Conservation (phyloP, 1,140 invertebrate species). For the Caligus rogercresseyi region DNA sequence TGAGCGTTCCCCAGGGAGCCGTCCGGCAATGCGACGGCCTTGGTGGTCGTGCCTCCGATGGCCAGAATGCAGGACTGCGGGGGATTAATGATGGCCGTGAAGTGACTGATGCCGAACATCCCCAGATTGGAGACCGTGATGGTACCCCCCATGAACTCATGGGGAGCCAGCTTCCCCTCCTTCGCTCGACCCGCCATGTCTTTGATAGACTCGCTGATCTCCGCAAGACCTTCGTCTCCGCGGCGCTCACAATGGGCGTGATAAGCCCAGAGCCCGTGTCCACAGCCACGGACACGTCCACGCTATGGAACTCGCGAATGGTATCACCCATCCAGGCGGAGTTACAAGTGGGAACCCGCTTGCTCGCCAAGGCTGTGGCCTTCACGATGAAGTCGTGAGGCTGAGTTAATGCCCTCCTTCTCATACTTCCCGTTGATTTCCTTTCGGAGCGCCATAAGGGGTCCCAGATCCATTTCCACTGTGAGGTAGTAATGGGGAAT, state of each 20-base stretch:
- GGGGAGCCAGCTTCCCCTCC: slow-evolving; percentile 80
- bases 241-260: slow-evolving; percentile 89
- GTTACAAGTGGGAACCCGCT: slow-evolving; percentile 84
- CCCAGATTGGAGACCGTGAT: slow-evolving; percentile 85
- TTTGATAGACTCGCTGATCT: slow-evolving; percentile 71
- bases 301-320: slow-evolving; percentile 79
- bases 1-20: slow-evolving; percentile 33
- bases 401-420: slow-evolving; percentile 66
- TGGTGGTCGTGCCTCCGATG: slow-evolving; percentile 39
- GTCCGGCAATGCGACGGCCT: slow-evolving; percentile 32
- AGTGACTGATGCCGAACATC: slow-evolving; percentile 75
- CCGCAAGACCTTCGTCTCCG: slow-evolving; percentile 70
- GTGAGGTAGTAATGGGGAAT: slow-evolving; percentile 96
- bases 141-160: slow-evolving; percentile 83
- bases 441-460: slow-evolving; percentile 47
- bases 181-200: slow-evolving; percentile 71
- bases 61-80: slow-evolving; percentile 50
- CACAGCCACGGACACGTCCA: slow-evolving; percentile 92
- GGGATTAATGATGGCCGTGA: slow-evolving; percentile 48
- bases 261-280: slow-evolving; percentile 87
- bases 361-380: slow-evolving; percentile 73
- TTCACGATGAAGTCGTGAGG: slow-evolving; percentile 98
- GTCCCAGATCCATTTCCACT: slow-evolving; percentile 68
- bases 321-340: slow-evolving; percentile 85
- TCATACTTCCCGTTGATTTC: slow-evolving; percentile 53